Conservation (phyloP, 2,797 vertebrate species). For the Acanthurus leucopareius region DNA sequence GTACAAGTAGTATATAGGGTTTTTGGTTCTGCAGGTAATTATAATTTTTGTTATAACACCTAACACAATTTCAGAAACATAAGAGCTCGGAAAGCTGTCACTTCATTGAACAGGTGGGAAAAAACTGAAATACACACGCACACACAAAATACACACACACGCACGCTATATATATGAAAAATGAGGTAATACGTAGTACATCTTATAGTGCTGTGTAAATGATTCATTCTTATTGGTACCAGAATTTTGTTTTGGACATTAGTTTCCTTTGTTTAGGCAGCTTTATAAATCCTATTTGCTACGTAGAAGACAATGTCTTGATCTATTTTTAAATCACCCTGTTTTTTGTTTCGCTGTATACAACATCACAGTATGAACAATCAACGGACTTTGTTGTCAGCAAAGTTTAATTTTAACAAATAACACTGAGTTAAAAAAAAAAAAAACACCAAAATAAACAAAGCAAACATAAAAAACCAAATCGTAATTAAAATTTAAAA, state of each 20-base stretch:
- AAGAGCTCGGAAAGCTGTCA: conserved; percentile 73
- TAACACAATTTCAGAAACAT: conserved; percentile 75
- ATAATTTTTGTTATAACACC: conserved; percentile 68
- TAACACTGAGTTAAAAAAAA: conserved; percentile 57
- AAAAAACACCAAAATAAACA: conserved; percentile 23
- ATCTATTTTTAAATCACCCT: conserved; percentile 32
- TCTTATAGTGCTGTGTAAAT: conserved; percentile 82
- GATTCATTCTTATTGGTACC: conserved; percentile 69
- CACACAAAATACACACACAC: background rate
- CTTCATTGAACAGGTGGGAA: conserved; percentile 76
- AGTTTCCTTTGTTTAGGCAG: conserved; percentile 58
- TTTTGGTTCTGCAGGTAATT: conserved; percentile 70
- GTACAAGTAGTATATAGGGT: conserved; percentile 72
- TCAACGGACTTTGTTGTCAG: conserved; percentile 59
- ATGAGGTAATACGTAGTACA: conserved; percentile 79
- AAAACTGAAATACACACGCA: conserved; percentile 45
- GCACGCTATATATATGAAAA: too few relatives aligned
- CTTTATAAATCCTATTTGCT: conserved; percentile 64
- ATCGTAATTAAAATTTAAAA: conserved; percentile 8
- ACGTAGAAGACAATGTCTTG: conserved; percentile 40
- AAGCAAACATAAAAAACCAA: too few relatives aligned
- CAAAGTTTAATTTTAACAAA: conserved; percentile 39
- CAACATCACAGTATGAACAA: conserved; percentile 63
- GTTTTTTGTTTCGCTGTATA: conserved; percentile 59
- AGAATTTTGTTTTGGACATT: conserved; percentile 75